Conservation (phyloP, 64 coral and sea anemone genomes). For the Acropora tenuis region DNA sequence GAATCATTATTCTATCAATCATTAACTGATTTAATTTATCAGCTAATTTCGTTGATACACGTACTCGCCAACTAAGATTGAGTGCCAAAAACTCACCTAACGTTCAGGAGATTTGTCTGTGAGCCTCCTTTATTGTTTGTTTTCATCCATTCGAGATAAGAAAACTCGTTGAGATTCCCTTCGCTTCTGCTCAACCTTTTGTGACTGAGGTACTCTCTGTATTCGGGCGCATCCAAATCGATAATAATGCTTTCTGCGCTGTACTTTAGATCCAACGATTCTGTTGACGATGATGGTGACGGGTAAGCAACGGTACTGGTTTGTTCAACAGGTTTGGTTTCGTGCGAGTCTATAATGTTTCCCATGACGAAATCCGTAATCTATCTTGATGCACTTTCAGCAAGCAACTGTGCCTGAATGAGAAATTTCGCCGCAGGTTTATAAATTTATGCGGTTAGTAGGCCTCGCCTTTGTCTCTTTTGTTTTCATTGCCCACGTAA, state of each 20-base stretch:
- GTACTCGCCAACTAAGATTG: not conserved
- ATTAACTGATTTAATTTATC: too few species aligned
- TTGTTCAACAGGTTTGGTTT: constrained; percentile 1
- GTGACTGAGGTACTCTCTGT: constrained; percentile 10
- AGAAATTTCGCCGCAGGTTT: not conserved
- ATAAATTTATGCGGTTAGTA: constrained; percentile 1
- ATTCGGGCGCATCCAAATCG: constrained; percentile 37
- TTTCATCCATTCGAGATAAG: constrained; percentile 19
- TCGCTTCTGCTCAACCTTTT: constrained; percentile 18
- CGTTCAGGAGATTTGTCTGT: not conserved
- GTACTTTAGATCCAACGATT: not conserved
- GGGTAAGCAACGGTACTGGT: not conserved
- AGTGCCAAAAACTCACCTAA: not conserved
- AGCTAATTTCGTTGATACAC: not conserved
- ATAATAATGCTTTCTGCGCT: not conserved
- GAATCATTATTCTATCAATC: not conserved
- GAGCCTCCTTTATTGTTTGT: not conserved
- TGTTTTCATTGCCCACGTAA: constrained; percentile 14
- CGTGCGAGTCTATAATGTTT: not conserved
- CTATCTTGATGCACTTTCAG: not conserved
- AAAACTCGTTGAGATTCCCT: constrained; percentile 14
- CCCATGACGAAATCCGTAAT: not conserved
- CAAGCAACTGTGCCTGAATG: not conserved
- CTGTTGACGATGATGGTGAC: not conserved
- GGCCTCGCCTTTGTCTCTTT: constrained; percentile 37